A percentile compares a stretch with the other conserved stretches of the same genome.
These are phyloP conservation scores for Trochalopteron elliotii DNA, from an alignment of 2,113 vertebrate species.

Conservation along the genomic window DNA sequence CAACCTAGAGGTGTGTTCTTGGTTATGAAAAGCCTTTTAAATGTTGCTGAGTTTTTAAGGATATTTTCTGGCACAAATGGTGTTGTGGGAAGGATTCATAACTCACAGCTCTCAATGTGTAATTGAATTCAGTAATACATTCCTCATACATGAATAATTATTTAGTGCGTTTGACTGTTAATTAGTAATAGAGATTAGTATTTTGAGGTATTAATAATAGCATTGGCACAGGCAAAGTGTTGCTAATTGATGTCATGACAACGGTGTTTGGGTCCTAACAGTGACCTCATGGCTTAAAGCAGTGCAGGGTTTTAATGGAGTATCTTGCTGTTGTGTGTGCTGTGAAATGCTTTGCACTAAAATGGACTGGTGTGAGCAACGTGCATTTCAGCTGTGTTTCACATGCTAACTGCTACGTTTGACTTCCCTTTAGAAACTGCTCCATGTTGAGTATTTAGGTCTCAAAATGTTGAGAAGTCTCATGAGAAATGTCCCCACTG, in stretches of 20 bases:
- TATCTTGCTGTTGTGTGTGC: neutral
- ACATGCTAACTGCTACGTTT: neutral
- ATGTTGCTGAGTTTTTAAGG: neutral
- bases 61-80: neutral
- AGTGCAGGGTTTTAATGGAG: neutral
- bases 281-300: neutral
- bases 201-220: conserved; percentile 3
- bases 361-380: neutral
- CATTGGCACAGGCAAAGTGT: neutral
- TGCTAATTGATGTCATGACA: neutral
- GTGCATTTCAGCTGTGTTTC: neutral
- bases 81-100: neutral
- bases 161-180: neutral
- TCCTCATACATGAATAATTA: neutral
- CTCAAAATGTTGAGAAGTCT: neutral
- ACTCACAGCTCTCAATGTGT: neutral
- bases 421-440: neutral
- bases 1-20: neutral
- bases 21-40: neutral
- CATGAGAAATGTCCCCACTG: rapidly evolving
- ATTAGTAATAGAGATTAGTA: neutral
- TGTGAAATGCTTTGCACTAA: neutral
- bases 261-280: neutral
- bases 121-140: neutral
- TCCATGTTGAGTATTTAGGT: neutral